Evolutionary conservation across 2,113 vertebrate species (phyloP).

Genomic region (Ceyx melanurus): DNA sequence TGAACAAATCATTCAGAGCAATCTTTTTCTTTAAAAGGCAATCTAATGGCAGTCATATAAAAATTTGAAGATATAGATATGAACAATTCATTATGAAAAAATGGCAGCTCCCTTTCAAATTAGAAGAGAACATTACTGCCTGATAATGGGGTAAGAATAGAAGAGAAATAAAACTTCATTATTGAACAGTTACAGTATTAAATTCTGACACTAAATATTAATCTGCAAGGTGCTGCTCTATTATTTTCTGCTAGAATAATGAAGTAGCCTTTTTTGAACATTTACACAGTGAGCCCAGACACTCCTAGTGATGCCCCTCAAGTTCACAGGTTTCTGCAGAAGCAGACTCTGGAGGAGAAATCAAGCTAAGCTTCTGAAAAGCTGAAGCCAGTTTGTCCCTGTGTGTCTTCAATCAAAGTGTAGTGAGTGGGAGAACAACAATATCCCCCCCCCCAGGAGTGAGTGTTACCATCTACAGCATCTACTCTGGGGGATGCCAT

Average conservation of each 20-base stretch:
- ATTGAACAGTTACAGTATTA: conserved; percentile 62
- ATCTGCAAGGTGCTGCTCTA: conserved; percentile 38
- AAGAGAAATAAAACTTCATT: conserved; percentile 59
- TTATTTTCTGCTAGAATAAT: conserved; percentile 39
- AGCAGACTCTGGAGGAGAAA: background rate
- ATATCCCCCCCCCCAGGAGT: background rate
- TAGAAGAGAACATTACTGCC: conserved; percentile 41
- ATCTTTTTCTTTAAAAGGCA: conserved; percentile 44
- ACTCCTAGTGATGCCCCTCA: background rate
- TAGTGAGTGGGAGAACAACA: background rate
- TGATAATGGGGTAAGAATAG: conserved; percentile 41
- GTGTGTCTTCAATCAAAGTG: background rate
- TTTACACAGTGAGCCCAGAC: background rate
- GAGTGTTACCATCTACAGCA: background rate
- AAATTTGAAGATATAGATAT: conserved; percentile 42
- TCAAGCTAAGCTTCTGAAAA: background rate
- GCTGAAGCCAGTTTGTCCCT: background rate
- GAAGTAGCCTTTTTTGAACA: background rate
- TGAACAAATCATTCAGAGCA: conserved; percentile 32
- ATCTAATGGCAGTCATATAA: background rate
- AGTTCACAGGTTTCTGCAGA: background rate
- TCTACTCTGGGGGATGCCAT: background rate
- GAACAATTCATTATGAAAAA: conserved; percentile 22
- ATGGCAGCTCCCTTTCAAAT: conserved; percentile 34
- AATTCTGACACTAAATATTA: conserved; percentile 64